These are phyloP conservation scores for Synanceia verrucosa DNA, from an alignment of 2,797 vertebrate genomes.

Conservation along the genomic window DNA sequence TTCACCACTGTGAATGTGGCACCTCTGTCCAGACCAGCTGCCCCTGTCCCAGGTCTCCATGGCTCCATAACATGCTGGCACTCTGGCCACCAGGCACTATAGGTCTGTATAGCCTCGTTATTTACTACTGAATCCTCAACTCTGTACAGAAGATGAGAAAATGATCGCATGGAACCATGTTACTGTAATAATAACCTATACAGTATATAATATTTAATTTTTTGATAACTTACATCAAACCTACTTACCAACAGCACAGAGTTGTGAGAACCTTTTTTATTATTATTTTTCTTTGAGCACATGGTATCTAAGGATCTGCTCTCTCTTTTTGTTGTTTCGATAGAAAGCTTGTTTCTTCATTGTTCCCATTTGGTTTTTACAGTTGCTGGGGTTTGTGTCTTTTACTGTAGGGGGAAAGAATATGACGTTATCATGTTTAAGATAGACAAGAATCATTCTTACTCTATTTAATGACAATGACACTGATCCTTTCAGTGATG, in stretches of 20 bases:
- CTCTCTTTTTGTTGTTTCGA: constrained; percentile 46
- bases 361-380: constrained; percentile 78
- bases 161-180: constrained; percentile 88
- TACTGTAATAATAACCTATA: constrained; percentile 94
- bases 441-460: constrained; percentile 74
- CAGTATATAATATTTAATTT: constrained; percentile 86
- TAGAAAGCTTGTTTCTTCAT: constrained; percentile 77
- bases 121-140: constrained; percentile 92
- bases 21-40: constrained; percentile 40
- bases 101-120: constrained; percentile 88
- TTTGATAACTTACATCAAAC: constrained; percentile 75
- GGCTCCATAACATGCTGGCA: constrained; percentile 72
- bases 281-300: constrained; percentile 68
- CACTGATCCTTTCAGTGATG: constrained; percentile 63
- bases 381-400: constrained; percentile 79
- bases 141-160: constrained; percentile 86
- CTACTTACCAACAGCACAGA: constrained; percentile 68
- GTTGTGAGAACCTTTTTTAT: constrained; percentile 58
- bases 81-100: constrained; percentile 75
- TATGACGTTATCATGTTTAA: constrained; percentile 65
- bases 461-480: constrained; percentile 56
- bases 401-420: constrained; percentile 73
- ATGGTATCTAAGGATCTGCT: constrained; percentile 64
- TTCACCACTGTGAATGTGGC: constrained; percentile 18
- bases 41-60: constrained; percentile 47